These are phyloP conservation scores for Rhipidura dahli DNA, from an alignment of 2,113 vertebrate species.

Conservation along the genomic window DNA sequence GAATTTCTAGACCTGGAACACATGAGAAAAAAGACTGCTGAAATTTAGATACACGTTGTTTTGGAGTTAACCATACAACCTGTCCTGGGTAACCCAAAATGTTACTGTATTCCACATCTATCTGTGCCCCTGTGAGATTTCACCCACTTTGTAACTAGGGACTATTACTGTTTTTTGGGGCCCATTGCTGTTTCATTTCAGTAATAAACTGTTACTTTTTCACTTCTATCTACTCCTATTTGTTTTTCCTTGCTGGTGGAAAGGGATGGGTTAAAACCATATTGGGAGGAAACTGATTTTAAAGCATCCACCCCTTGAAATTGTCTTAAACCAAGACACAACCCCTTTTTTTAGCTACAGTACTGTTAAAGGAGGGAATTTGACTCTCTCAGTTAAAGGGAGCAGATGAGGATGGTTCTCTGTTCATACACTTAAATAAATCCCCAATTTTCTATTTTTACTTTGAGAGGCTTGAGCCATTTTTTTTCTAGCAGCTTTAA, in stretches of 20 bases:
- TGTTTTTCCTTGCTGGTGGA: neutral
- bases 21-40: neutral
- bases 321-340: neutral
- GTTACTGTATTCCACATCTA: neutral
- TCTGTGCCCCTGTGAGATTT: neutral
- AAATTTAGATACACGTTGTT: neutral
- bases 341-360: neutral
- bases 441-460: neutral
- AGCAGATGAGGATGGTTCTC: neutral
- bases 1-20: constrained; percentile 83
- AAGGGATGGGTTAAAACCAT: neutral
- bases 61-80: neutral
- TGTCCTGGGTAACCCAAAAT: neutral
- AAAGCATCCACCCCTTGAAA: neutral
- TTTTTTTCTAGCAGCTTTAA: neutral
- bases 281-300: neutral
- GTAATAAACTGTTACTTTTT: neutral
- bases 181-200: neutral
- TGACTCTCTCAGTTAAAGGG: neutral
- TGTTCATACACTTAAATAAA: neutral
- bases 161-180: neutral
- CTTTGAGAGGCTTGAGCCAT: neutral
- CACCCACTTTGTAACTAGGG: neutral
- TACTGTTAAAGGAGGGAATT: rapidly evolving
- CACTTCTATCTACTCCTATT: neutral